phyloP scores from a whole-genome alignment of 2,113 vertebrate genomes.

The Hemichromis elongatus region DNA sequence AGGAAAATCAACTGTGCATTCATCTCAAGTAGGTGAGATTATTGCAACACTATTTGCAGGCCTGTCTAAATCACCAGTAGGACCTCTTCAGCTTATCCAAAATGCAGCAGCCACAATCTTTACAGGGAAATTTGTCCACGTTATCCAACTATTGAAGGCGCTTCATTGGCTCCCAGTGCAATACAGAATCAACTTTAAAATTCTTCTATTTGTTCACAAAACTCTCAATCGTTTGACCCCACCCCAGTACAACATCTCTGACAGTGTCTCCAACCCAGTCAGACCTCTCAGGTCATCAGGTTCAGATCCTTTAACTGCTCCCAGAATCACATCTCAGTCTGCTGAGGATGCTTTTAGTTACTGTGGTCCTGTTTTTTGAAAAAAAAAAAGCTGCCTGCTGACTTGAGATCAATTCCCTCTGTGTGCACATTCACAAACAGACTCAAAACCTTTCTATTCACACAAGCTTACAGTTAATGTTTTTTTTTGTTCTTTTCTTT shows the following conservation, averaged over 20 bases:
- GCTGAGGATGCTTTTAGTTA: neutral
- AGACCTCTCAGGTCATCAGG: fast-evolving
- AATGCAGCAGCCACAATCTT: neutral
- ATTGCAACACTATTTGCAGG: neutral
- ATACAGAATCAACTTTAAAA: neutral
- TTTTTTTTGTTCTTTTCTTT: neutral
- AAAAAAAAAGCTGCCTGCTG: fast-evolving
- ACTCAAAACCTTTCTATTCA: neutral
- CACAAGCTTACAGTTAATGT: neutral
- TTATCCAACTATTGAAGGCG: neutral
- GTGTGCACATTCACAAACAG: neutral
- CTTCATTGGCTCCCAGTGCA: neutral
- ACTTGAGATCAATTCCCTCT: neutral
- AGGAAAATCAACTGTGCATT: neutral
- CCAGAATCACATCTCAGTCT: neutral
- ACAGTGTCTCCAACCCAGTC: neutral
- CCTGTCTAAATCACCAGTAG: neutral
- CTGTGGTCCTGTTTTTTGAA: neutral
- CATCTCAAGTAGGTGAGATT: neutral
- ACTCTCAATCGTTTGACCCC: neutral
- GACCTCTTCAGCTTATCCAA: neutral
- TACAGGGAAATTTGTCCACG: neutral
- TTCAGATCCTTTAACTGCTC: neutral
- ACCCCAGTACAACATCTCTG: neutral
- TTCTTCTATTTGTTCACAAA: neutral